These are phyloP conservation scores for Dermatemys mawii DNA, from an alignment of 2,113 vertebrate genomes.

Conservation along the genomic window DNA sequence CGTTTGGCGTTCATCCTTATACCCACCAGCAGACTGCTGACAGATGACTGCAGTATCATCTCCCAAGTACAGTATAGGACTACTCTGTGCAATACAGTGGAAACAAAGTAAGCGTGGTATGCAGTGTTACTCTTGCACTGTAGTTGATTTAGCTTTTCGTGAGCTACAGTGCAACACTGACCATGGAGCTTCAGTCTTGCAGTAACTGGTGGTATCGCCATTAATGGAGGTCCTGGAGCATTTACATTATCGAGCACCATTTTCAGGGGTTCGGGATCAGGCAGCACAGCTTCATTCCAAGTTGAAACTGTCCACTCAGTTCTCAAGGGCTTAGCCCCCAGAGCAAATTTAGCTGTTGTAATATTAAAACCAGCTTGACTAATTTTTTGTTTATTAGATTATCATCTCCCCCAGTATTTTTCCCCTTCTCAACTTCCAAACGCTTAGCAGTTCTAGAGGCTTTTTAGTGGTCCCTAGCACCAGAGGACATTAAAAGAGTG, in stretches of 20 bases:
- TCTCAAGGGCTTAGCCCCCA: rapidly evolving
- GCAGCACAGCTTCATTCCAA: neutral
- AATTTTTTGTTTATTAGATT: neutral
- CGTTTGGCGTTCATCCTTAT: neutral
- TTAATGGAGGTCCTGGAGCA: neutral
- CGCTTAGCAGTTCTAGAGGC: neutral
- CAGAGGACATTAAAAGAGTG: neutral
- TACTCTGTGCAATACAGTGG: neutral
- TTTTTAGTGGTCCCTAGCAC: neutral
- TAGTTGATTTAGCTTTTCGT: neutral
- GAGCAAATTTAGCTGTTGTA: neutral
- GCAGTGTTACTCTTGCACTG: neutral
- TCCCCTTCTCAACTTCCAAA: neutral
- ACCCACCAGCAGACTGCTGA: neutral
- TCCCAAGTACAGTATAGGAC: neutral
- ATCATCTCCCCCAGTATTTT: neutral
- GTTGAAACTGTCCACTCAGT: neutral
- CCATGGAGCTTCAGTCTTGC: neutral
- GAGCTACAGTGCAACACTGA: rapidly evolving
- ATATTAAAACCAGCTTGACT: too few relatives aligned
- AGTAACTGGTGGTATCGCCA: neutral
- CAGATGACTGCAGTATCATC: neutral
- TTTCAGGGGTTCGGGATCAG: neutral
- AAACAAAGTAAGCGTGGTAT: neutral
- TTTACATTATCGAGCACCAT: neutral